A percentile compares a stretch with the other conserved stretches of the same genome.
These are phyloP conservation scores for Grammomys dolichurus DNA, from an alignment of 2,113 vertebrate species.

Conservation along the genomic window DNA sequence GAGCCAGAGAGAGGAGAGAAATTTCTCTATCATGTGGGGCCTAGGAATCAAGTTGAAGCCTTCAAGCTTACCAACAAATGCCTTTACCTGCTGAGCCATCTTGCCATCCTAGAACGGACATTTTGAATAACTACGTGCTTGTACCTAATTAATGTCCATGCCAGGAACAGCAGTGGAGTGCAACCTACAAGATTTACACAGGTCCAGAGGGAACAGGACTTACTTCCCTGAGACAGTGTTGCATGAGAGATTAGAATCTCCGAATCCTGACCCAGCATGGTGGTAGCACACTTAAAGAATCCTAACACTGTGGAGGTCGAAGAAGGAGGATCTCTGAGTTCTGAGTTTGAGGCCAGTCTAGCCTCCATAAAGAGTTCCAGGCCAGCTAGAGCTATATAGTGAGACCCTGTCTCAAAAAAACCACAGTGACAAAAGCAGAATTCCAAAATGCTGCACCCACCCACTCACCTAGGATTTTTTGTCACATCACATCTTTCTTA, in stretches of 20 bases:
- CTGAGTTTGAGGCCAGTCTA: background rate
- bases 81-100: background rate
- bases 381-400: background rate
- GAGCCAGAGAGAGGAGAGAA: too few relatives aligned
- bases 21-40: background rate
- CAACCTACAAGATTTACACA: background rate
- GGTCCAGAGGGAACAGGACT: background rate
- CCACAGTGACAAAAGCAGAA: background rate
- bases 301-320: background rate
- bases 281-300: background rate
- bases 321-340: background rate
- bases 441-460: conserved; percentile 17
- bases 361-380: background rate
- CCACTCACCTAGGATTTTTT: too few relatives aligned
- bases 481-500: background rate
- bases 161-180: background rate
- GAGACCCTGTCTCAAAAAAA: background rate
- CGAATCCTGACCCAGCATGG: background rate
- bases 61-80: background rate
- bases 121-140: background rate
- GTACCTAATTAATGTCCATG: background rate
- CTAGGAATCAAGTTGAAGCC: background rate
- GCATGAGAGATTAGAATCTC: background rate
- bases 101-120: background rate
- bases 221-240: background rate